Evolutionary conservation across 2,797 vertebrate species (phyloP).

Genomic region (Enteromius viviparus): DNA sequence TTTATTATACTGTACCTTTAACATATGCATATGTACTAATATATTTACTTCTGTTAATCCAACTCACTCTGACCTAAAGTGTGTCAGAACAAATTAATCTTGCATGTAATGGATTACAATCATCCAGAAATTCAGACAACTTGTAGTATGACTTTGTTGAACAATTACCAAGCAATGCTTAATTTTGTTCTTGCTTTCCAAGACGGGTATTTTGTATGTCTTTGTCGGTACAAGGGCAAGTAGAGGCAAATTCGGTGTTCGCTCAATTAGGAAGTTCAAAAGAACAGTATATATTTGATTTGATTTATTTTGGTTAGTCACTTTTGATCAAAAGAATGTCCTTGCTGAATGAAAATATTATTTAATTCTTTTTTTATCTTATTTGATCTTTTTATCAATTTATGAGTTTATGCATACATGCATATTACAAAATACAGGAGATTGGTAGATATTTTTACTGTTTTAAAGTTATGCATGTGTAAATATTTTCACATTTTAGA

Average conservation of each 20-base stretch:
- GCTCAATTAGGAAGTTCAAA: background rate
- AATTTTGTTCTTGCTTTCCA: too few species aligned
- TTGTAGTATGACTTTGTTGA: too few species aligned
- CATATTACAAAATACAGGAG: background rate
- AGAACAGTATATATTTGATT: background rate
- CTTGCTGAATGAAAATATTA: background rate
- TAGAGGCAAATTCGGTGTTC: too few species aligned
- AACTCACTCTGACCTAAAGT: too few species aligned
- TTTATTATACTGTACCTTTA: background rate
- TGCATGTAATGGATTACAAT: too few species aligned
- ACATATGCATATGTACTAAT: too few species aligned
- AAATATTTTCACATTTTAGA: background rate
- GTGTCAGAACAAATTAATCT: too few species aligned
- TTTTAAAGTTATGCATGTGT: background rate
- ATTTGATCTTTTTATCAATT: background rate
- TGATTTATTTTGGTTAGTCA: background rate
- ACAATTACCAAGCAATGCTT: too few species aligned
- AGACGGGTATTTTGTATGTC: too few species aligned
- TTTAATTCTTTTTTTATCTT: background rate
- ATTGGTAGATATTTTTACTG: background rate
- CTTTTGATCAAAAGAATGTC: background rate
- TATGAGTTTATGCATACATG: background rate
- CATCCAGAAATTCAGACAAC: too few species aligned
- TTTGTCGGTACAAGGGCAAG: too few species aligned
- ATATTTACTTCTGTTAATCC: too few species aligned